These are phyloP conservation scores for Anastrepha obliqua DNA, from an alignment of 1,140 invertebrate genomes.

Conservation along the genomic window DNA sequence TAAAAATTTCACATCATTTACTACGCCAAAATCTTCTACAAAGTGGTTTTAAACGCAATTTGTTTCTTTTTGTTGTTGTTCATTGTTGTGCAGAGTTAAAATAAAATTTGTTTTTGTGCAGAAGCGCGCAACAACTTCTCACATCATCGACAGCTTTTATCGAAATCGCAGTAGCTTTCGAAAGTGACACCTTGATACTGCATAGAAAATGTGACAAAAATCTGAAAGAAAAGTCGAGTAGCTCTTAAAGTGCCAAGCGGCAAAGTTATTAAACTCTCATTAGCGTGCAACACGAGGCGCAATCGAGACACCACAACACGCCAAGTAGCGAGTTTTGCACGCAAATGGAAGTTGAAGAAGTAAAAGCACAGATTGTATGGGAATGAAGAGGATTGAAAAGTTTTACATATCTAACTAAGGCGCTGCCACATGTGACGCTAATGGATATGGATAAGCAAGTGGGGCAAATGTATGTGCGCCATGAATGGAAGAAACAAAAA, in stretches of 20 bases:
- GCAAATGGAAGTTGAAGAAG: not conserved
- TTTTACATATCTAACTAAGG: not conserved
- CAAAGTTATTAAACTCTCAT: slow-evolving; percentile 52
- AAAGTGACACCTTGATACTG: not conserved
- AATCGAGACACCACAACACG: not conserved
- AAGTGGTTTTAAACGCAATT: slow-evolving; percentile 18
- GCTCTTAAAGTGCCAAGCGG: slow-evolving; percentile 22
- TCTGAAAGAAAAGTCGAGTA: slow-evolving; percentile 36
- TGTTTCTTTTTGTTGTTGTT: not conserved
- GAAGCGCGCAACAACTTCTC: not conserved
- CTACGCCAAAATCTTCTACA: not conserved
- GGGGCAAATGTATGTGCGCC: not conserved
- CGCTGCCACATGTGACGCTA: not conserved
- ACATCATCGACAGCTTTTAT: slow-evolving; percentile 19
- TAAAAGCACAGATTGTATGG: not conserved
- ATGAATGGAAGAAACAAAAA: not conserved
- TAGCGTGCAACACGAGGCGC: slow-evolving; percentile 12
- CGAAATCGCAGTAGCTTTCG: not conserved
- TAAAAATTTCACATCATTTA: not conserved
- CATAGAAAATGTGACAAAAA: slow-evolving; percentile 18
- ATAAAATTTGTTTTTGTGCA: not conserved
- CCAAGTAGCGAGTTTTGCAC: not conserved
- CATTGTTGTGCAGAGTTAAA: not conserved
- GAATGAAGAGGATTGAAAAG: too few species aligned
- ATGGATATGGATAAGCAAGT: not conserved